Conservation (phyloP, 2,797 vertebrate species). For the Echeneis naucrates region DNA sequence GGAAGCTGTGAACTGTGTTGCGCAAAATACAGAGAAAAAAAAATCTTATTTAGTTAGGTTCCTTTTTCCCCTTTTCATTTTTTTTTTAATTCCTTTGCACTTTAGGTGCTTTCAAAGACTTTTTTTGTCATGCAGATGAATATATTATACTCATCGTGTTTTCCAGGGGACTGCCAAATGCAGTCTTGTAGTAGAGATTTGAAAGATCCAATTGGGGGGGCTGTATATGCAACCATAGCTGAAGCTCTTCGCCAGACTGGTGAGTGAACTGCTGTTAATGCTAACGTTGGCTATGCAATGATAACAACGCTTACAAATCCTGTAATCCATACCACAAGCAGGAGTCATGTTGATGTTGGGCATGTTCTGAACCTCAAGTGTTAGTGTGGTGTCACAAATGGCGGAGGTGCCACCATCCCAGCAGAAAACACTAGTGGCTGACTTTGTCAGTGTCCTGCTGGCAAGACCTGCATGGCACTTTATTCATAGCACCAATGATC, state of each 20-base stretch:
- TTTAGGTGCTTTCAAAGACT: background rate
- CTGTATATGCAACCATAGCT: too few species aligned
- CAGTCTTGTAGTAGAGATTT: too few species aligned
- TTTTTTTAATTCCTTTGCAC: background rate
- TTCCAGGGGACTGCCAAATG: background rate
- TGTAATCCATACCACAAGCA: too few species aligned
- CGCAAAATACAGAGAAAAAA: background rate
- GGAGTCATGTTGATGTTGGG: too few species aligned
- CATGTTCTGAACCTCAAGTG: background rate
- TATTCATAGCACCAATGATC: slow-evolving; percentile 54
- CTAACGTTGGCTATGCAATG: too few species aligned
- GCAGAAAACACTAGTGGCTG: slow-evolving; percentile 21
- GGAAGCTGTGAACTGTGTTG: background rate
- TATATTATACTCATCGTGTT: background rate
- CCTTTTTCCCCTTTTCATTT: background rate
- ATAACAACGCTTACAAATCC: too few species aligned
- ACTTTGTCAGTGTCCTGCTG: background rate
- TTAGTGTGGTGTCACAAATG: slow-evolving; percentile 9
- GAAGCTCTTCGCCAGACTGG: too few species aligned
- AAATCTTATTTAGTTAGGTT: background rate
- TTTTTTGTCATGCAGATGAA: background rate
- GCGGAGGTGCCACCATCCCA: slow-evolving; percentile 6
- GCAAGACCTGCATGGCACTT: slow-evolving; percentile 36
- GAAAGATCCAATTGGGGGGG: too few species aligned
- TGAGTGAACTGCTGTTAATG: too few species aligned